Base-by-base conservation (phyloP, 2,797 vertebrate species). In the Gastrophryne carolinensis region DNA sequence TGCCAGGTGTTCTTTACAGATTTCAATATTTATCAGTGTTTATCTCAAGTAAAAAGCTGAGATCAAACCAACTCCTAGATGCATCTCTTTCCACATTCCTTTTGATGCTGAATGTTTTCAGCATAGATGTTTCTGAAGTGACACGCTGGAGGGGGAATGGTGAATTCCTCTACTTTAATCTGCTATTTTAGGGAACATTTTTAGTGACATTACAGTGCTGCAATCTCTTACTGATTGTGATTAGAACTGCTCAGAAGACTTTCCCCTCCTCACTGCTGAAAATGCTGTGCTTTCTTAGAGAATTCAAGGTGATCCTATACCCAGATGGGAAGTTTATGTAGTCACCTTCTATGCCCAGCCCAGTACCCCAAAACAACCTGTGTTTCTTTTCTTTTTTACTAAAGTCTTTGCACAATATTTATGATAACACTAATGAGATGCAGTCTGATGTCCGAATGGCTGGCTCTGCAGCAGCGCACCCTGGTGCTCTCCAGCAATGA, bases 61-160 rank as follows among this genome's bases (percentile, higher is more conserved):
- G 66, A 77, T 77, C 74, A 77, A 77, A 77, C 58, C 52, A 64
- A 34, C 47, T 13, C 37, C 52, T 24, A 47, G 49, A 66, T 15
- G 15, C 10, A 15, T 19, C 21, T 68, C 53, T 44, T 58, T 44
- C 13, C 26, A 61, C 53, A 69, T 76, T 64, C 58, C 53, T 41
- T 77, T 77, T 77, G 66, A 77, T 71, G 58, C 24, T 32, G 29
- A 77, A 37, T 47, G 44, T 70, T 77, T 63, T 5, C 27, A 27
- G 34, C 37, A 58, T 19, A 67, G 62, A 67, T 74, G 23, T 73
- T 39, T 64, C 29, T 17, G 21, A 24, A 5, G 7, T 69, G 64
- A 69, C 54, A 58, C 5, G 1, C n/a, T 8, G 2, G 27, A 54
- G 50, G 41, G 24, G 29, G 32, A 34, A 27, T 26, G 49, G 30